These are phyloP conservation scores for Leucophora obtusa DNA, from an alignment of 2,888 invertebrate genomes.

Conservation along the genomic window DNA sequence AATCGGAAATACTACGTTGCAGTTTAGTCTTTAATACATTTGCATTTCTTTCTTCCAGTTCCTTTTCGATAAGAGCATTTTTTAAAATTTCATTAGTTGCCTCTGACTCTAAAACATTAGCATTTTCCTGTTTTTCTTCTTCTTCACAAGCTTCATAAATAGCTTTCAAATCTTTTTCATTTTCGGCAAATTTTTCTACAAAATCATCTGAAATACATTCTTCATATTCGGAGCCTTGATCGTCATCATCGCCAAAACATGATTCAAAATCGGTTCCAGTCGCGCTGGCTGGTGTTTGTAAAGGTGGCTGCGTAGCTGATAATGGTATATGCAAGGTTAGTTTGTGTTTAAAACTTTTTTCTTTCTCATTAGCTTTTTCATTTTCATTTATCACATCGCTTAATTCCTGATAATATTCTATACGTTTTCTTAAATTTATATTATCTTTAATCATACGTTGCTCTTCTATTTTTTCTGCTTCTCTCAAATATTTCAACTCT, in stretches of 20 bases:
- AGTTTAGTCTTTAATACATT: constrained; percentile 48
- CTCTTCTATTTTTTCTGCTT: constrained; percentile 71
- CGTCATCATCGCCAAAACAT: constrained; percentile 69
- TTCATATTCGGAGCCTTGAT: constrained; percentile 67
- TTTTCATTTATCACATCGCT: constrained; percentile 67
- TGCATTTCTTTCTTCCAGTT: constrained; percentile 26
- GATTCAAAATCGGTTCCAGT: constrained; percentile 71
- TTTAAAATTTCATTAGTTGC: constrained; percentile 9
- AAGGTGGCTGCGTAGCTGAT: constrained; percentile 5
- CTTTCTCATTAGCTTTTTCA: constrained; percentile 27
- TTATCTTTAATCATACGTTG: constrained; percentile 70
- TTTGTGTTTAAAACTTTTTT: constrained; percentile 31
- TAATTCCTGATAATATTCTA: constrained; percentile 72
- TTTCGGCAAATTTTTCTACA: constrained; percentile 66
- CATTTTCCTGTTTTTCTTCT: constrained; percentile 14
- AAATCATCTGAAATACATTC: constrained; percentile 69
- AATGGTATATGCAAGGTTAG: constrained; percentile 38
- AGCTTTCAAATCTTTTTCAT: constrained; percentile 65
- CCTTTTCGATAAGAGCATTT: not conserved
- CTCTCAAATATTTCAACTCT: constrained; percentile 70
- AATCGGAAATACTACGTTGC: constrained; percentile 71
- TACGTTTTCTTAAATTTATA: constrained; percentile 71
- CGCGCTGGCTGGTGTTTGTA: constrained; percentile 65
- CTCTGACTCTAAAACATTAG: not conserved
- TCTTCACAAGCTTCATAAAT: constrained; percentile 36